phyloP scores from a whole-genome alignment of 2,888 invertebrate genomes.

The Neelides folsomi region DNA sequence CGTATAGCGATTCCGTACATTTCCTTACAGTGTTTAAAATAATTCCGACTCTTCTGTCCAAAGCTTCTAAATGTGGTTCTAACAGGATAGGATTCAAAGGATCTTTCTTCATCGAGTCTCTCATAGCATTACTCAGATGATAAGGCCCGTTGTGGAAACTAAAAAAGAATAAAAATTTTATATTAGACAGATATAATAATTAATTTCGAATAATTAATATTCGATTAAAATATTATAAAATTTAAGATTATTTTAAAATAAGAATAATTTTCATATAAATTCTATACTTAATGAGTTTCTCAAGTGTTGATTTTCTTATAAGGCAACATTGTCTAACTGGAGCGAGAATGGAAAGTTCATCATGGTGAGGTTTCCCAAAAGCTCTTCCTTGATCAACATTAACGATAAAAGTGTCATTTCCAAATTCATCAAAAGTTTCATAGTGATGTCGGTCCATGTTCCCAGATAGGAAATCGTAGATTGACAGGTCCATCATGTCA shows the following conservation, averaged over 20 bases:
- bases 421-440: conserved; percentile 89
- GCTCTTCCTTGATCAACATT: conserved; percentile 94
- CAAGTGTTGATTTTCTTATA: conserved; percentile 72
- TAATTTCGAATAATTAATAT: background rate
- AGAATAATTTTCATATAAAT: too few relatives aligned
- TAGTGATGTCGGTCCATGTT: conserved; percentile 99
- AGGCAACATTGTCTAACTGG: conserved; percentile 92
- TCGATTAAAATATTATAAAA: conserved; percentile 35
- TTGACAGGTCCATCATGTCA: conserved; percentile 91
- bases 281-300: conserved; percentile 65
- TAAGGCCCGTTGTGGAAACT: conserved; percentile 67
- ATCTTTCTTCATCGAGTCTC: conserved; percentile 63
- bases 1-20: conserved; percentile 40
- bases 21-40: conserved; percentile 68
- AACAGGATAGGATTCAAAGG: conserved; percentile 78
- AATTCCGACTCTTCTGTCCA: conserved; percentile 73
- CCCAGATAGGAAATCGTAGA: conserved; percentile 91
- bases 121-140: conserved; percentile 61
- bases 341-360: conserved; percentile 86
- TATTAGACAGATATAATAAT: too few relatives aligned
- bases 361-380: conserved; percentile 82
- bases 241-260: too few relatives aligned
- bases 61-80: conserved; percentile 77
- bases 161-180: conserved; percentile 25
- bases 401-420: conserved; percentile 83